Evolutionary conservation across 2,888 invertebrate species (phyloP), one percentile per base, ranked within the genome.

Genomic region (Ochropleura leucogaster): DNA sequence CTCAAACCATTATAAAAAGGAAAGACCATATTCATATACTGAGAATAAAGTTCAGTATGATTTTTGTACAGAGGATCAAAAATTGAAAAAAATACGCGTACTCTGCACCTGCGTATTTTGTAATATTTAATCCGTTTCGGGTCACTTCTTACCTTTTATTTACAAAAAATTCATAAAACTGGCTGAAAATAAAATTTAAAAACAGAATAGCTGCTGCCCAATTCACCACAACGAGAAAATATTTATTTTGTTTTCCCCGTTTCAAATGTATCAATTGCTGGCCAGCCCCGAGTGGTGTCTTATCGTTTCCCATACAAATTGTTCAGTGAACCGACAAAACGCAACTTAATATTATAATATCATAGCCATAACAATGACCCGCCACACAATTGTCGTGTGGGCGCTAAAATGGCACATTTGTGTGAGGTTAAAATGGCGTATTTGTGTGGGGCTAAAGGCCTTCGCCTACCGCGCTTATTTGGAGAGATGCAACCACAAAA

Each of bases 281-380:
- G 16, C 10, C 49, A 30, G 40, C 76, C 57, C 20, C 20, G n/a
- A 68, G 66, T 68, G 42, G 18, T 80, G 9, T 57, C 44, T n/a
- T 68, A 42, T 64, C 40, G 10, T 51, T 70, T 14, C n/a, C 55
- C 47, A 60, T 42, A 62, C 49, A 72, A 68, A 55, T 72, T 60
- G 68, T 18, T 57, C 72, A 80, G 46, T 65, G 59, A 51, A 42
- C 12, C 64, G 40, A 47, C 64, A 72, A 67, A 63, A 60, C 60
- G 16, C 72, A 65, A 78, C 47, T 16, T 62, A 66, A 69, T 59
- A 78, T 68, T 73, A 80, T 59, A 79, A 79, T 79, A 69, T 82
- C 62, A 53, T 59, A 67, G 40, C 66, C 53, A 30, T 62, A 71
- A 80, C 71, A 82, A 66, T 71, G 75, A 51, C 60, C 20, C 30